Conservation (phyloP, 2,888 invertebrate genomes). For the Tortrix viridana region DNA sequence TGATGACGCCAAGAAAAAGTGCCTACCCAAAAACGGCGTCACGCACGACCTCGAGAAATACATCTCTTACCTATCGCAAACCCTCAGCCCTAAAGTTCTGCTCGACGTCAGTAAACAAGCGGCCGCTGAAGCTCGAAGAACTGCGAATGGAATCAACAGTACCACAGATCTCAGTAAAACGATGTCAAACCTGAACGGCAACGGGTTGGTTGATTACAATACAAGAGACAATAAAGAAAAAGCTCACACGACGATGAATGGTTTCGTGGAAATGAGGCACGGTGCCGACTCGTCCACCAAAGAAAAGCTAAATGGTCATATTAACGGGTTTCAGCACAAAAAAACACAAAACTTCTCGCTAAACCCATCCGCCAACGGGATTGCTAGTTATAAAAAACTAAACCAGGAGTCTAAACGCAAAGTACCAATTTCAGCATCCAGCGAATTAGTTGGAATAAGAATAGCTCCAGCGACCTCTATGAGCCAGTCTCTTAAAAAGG, state of each 20-base stretch:
- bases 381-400: constrained; percentile 51
- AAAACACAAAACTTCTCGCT: constrained; percentile 58
- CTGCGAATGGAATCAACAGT: constrained; percentile 51
- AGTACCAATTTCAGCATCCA: constrained; percentile 64
- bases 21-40: constrained; percentile 76
- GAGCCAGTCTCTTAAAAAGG: constrained; percentile 61
- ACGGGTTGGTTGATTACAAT: constrained; percentile 62
- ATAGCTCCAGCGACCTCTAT: constrained; percentile 60
- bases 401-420: constrained; percentile 57
- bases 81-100: constrained; percentile 77
- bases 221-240: constrained; percentile 63
- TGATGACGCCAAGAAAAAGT: constrained; percentile 74
- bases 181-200: constrained; percentile 50
- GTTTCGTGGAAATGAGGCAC: constrained; percentile 68
- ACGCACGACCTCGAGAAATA: constrained; percentile 79
- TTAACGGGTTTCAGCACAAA: constrained; percentile 63
- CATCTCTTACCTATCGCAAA: constrained; percentile 78
- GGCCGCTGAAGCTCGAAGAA: constrained; percentile 53
- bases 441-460: constrained; percentile 55
- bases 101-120: constrained; percentile 72
- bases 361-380: constrained; percentile 73
- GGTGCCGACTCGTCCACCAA: constrained; percentile 59
- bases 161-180: constrained; percentile 59
- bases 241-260: constrained; percentile 64
- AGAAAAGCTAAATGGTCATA: constrained; percentile 56